Evolutionary conservation across 2,888 invertebrate species (phyloP), one percentile per base, ranked within the genome.

Genomic region (Oligia latruncula): DNA sequence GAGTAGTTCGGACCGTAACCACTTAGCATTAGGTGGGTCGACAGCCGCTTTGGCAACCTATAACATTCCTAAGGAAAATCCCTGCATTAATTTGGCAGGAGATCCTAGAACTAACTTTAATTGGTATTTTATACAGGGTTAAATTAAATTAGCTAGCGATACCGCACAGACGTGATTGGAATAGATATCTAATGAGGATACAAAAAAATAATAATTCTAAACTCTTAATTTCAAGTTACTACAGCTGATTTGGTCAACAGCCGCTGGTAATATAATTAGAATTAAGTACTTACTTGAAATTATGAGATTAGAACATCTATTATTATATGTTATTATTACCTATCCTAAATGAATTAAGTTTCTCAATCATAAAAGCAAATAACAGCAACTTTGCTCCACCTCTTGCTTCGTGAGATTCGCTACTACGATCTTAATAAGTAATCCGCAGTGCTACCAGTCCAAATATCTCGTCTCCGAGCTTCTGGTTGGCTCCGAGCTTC

Each of bases 11-110:
- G 13, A 43, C 9, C 4, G 23, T 23, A 40, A 40, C 13, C 5
- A 35, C 46, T 67, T 75, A 46, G 35, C 75, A 60, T 79, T 23
- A 65, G 15, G 4, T n/a, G 17, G 15, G 52, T 8, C n/a, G 15
- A 17, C 43, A 55, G 8, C 35, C 15, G 55, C 66, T 66, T 80
- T 82, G 82, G 60, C 80, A 74, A 13, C 46, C 8, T 2, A 43
- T 17, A 11, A 68, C 15, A 43, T 40, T 23, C 15, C 13, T 55
- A 17, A 29, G 13, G 46, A 29, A 58, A 65, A 71, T 64, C 11
- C 71, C 23, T 65, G 81, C 58, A 43, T 70, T 8, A 13, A 35
- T 35, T 70, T 20, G 29, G 46, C n/a, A 66, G 4, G 17, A 4
- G 43, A 29, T 43, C 23, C 23, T 23, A 77, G 8, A 35, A n/a